Conservation (phyloP, 37 sponge, comb jelly and placozoan species). For the Mnemiopsis leidyi region DNA sequence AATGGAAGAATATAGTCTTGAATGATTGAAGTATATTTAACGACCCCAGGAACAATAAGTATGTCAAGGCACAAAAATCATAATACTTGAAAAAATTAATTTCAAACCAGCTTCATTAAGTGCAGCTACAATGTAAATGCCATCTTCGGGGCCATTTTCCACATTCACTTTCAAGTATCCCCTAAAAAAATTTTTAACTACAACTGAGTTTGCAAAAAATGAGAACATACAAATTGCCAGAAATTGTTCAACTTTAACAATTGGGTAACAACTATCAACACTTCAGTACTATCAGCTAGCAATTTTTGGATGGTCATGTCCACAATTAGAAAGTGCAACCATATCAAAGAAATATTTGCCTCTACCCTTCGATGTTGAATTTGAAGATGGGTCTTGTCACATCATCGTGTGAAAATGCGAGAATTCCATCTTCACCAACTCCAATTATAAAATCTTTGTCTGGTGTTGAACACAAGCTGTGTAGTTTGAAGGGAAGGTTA, state of each 20-base stretch:
- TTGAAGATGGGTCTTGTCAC: slow-evolving; percentile 53
- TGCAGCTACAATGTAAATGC: slow-evolving; percentile 26
- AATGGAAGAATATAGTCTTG: too few relatives aligned
- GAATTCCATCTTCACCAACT: slow-evolving; percentile 23
- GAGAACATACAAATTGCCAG: too few relatives aligned
- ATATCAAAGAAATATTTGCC: not conserved
- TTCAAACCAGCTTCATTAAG: not conserved
- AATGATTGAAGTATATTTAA: too few relatives aligned
- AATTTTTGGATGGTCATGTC: too few relatives aligned
- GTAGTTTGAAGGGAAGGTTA: not conserved
- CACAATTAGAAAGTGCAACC: too few relatives aligned
- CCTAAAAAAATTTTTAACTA: slow-evolving; percentile 14
- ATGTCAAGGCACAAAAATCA: not conserved
- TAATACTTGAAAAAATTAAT: not conserved
- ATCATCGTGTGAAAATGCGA: slow-evolving; percentile 16
- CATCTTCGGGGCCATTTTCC: not conserved
- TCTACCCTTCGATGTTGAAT: slow-evolving; percentile 20
- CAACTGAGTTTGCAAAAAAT: too few relatives aligned
- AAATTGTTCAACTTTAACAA: too few relatives aligned
- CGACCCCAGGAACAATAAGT: too few relatives aligned
- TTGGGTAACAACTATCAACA: too few relatives aligned
- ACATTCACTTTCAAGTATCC: not conserved
- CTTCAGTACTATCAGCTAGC: too few relatives aligned
- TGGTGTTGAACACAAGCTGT: not conserved
- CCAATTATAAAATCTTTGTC: not conserved